These are phyloP conservation scores for Diarsia rubi DNA, from an alignment of 2,888 invertebrate genomes.

Conservation along the genomic window DNA sequence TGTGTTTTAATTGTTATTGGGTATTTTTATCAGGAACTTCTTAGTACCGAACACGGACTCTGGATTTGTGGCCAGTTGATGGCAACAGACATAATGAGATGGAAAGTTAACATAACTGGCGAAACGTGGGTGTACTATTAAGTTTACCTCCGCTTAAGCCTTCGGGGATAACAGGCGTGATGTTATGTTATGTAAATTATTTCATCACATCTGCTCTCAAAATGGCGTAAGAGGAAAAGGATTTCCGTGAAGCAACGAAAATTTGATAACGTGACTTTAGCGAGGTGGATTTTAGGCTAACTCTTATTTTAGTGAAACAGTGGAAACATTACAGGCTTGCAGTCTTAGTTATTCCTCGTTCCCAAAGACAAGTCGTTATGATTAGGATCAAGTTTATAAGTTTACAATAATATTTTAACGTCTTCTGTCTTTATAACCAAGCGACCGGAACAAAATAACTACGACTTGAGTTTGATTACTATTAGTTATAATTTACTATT, in stretches of 20 bases:
- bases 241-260: background rate
- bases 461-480: conserved; percentile 2
- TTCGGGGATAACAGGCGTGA: no score
- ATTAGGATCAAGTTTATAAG: background rate
- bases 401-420: background rate
- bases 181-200: background rate
- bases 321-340: background rate
- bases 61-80: no score
- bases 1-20: background rate
- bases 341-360: background rate
- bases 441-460: background rate
- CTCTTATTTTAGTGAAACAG: background rate
- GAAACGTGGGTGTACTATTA: no score
- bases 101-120: no score
- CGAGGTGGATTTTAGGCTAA: background rate
- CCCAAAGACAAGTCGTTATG: background rate
- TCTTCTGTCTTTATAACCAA: background rate
- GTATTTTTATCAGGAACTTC: no score
- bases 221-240: background rate
- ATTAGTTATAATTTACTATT: background rate
- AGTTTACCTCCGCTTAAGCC: no score
- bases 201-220: background rate
- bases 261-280: background rate
- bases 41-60: no score
- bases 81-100: no score